A percentile compares a stretch with the other conserved stretches of the same genome.
Evolutionary conservation across 1,140 invertebrate species (phyloP).

Genomic region (Calosoma granatense): DNA sequence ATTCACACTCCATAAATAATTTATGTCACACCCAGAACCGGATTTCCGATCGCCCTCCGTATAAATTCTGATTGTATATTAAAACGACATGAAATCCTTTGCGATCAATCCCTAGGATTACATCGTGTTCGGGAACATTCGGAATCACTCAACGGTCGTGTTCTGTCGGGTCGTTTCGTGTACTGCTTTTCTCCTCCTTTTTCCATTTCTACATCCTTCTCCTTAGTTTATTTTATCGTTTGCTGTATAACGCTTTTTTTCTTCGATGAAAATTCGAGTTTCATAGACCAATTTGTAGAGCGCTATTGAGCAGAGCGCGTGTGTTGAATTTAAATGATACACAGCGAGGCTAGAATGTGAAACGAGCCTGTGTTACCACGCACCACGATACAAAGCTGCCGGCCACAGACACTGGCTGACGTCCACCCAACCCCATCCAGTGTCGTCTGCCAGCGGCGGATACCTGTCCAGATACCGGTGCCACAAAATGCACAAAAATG

Average conservation of each 20-base stretch:
- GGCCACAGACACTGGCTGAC: neutral
- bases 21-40: neutral
- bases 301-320: neutral
- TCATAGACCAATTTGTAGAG: slow-evolving; percentile 7
- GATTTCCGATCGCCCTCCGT: neutral
- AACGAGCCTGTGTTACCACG: too few relatives aligned
- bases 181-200: too few relatives aligned
- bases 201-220: neutral
- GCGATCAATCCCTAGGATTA: slow-evolving; percentile 4
- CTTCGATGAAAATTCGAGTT: slow-evolving; percentile 4
- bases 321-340: neutral
- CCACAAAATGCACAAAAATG: too few relatives aligned
- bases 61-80: slow-evolving; percentile 9
- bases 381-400: too few relatives aligned
- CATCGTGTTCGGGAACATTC: neutral
- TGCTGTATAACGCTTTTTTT: slow-evolving; percentile 5
- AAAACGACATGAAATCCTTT: neutral
- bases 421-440: neutral
- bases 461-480: neutral
- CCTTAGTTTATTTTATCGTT: slow-evolving; percentile 5
- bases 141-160: neutral
- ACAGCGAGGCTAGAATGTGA: neutral
- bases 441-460: too few relatives aligned
- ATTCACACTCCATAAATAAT: neutral
- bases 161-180: neutral